These are phyloP conservation scores for Sebastes fasciatus DNA, from an alignment of 2,113 vertebrate genomes.

Conservation along the genomic window DNA sequence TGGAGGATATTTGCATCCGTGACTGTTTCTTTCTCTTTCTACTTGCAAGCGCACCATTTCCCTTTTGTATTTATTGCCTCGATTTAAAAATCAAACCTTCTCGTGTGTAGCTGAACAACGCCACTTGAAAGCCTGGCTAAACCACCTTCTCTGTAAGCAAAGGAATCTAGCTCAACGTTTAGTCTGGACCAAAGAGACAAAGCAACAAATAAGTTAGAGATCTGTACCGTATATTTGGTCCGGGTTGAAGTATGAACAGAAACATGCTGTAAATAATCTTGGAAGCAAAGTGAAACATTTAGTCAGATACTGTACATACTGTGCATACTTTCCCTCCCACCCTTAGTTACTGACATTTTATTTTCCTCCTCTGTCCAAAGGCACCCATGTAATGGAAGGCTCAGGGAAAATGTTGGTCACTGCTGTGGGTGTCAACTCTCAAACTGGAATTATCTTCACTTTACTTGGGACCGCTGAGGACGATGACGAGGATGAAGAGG, in stretches of 20 bases:
- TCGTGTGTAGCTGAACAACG: constrained; percentile 24
- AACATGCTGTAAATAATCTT: background rate
- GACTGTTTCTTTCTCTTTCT: constrained; percentile 18
- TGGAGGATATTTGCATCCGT: constrained; percentile 49
- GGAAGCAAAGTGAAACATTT: constrained; percentile 20
- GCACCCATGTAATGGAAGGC: constrained; percentile 99
- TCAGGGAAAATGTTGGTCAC: constrained; percentile 99
- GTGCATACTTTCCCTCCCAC: constrained; percentile 13
- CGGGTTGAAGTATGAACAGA: background rate
- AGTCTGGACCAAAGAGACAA: constrained; percentile 21
- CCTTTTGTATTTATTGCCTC: constrained; percentile 46
- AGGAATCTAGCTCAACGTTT: constrained; percentile 33
- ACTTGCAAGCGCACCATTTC: constrained; percentile 18
- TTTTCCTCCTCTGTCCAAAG: constrained; percentile 80
- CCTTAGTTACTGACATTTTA: constrained; percentile 31
- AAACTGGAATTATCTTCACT: constrained; percentile 99
- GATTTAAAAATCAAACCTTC: constrained; percentile 38
- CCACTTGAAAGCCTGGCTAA: constrained; percentile 36
- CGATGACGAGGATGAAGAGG: constrained; percentile 94
- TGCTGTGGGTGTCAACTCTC: constrained; percentile 97
- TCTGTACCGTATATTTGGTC: no score
- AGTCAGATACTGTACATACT: constrained; percentile 17
- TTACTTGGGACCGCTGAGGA: constrained; percentile 92
- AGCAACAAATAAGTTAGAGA: constrained; percentile 5
- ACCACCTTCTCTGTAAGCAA: constrained; percentile 23